Evolutionary conservation across 2,797 vertebrate species (phyloP), one percentile per base, ranked within the genome.

Genomic region (Cyprinella venusta): DNA sequence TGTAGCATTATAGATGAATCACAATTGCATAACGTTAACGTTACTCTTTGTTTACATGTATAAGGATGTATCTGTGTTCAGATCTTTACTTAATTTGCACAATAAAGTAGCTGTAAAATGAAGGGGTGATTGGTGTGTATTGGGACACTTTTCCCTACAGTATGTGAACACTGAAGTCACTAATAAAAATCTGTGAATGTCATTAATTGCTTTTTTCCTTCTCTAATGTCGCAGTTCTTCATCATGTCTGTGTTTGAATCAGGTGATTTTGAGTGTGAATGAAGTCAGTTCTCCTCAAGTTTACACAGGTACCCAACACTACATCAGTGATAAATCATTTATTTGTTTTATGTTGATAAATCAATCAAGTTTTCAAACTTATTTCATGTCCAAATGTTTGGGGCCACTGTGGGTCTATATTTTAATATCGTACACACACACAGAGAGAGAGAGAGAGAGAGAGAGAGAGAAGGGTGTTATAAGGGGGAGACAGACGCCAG

Each of bases 401-500:
- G 26, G 70, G 26, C 70, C 15, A 64, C 6, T 30, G 59, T 33
- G 4, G 30, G 30, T 65, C 30, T 72, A 21, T 52, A 33, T 72
- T 72, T 72, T 72, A 26, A 72, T 13, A 70, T 26, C 40, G 7
- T 16, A 42, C 42, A 30, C 42, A 71, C 69, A 71, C 42, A 26
- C 40, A n/a, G n/a, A n/a, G 30, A 30, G 30, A 30, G 30, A 30
- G 30, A 30, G 3, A 30, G 30, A 33, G 26, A 30, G 26, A 30
- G 8, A 40, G n/a, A 67, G 4, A 40, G 5, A 50, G 26, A 36
- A 86, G 72, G 38, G 45, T 24, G 77, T 78, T 42, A 13, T 69
- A 21, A 67, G 75, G 48, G 84, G 87, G 79, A 92, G 91, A 92
- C 93, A 93, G 92, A 94, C 91, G 91, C 91, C 94, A 93, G 91